phyloP scores from a whole-genome alignment of 1,140 invertebrate genomes.

The Drosophila pallidifrons region DNA sequence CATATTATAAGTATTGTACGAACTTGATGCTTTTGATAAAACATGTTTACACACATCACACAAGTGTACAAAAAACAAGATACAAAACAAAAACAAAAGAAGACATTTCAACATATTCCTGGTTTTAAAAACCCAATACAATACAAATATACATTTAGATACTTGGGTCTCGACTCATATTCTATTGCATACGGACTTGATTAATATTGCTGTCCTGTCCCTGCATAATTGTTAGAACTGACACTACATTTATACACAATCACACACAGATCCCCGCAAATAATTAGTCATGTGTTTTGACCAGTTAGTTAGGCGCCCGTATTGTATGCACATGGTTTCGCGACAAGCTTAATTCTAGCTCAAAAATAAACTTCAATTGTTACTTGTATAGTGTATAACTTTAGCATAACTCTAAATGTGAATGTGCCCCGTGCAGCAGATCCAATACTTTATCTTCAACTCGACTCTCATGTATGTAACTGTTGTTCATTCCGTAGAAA shows the following conservation, averaged over 20 bases:
- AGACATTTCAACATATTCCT: conserved; percentile 67
- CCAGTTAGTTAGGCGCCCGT: conserved; percentile 42
- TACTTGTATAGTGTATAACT: conserved; percentile 41
- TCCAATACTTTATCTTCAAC: conserved; percentile 48
- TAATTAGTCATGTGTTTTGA: conserved; percentile 44
- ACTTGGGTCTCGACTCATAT: conserved; percentile 31
- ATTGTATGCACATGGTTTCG: conserved; percentile 67
- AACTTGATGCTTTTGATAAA: conserved; percentile 77
- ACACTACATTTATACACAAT: conserved; percentile 19
- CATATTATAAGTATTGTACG: conserved; percentile 57
- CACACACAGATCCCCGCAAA: conserved; percentile 34
- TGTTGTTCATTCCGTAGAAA: conserved; percentile 73
- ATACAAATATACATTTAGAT: conserved; percentile 30
- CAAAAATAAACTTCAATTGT: conserved; percentile 15
- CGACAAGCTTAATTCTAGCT: conserved; percentile 35
- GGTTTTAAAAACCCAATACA: conserved; percentile 58
- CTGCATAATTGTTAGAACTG: conserved; percentile 43
- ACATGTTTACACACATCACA: conserved; percentile 67
- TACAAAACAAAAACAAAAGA: conserved; percentile 33
- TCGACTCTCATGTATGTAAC: conserved; percentile 43
- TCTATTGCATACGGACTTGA: conserved; percentile 25
- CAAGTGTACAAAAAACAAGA: conserved; percentile 40
- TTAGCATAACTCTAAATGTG: conserved; percentile 44
- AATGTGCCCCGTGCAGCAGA: conserved; percentile 35
- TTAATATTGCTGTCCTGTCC: conserved; percentile 35